Conservation (phyloP, 2,797 vertebrate genomes). For the Orestias chungarensis region DNA sequence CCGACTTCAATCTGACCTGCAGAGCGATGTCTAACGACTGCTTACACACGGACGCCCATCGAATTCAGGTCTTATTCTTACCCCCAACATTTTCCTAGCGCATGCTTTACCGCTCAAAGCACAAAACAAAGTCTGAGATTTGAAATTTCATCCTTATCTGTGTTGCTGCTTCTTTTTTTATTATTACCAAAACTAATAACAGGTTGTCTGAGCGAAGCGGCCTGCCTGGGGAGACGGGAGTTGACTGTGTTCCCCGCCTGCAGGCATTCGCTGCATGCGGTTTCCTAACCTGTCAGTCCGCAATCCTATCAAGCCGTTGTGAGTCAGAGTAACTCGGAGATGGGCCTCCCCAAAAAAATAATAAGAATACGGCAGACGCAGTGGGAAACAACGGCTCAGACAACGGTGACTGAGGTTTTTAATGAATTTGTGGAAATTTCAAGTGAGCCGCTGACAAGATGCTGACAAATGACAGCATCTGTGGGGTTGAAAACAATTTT, state of each 20-base stretch:
- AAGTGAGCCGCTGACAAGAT: neutral
- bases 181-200: slow-evolving; percentile 34
- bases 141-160: neutral
- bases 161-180: neutral
- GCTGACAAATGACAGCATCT: neutral
- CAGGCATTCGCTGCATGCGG: slow-evolving; percentile 61
- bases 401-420: slow-evolving; percentile 33
- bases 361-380: slow-evolving; percentile 24
- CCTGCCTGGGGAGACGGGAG: slow-evolving; percentile 58
- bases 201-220: slow-evolving; percentile 39
- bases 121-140: slow-evolving; percentile 8
- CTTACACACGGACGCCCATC: slow-evolving; percentile 59
- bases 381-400: slow-evolving; percentile 44
- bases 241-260: slow-evolving; percentile 59
- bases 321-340: slow-evolving; percentile 65
- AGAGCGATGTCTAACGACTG: slow-evolving; percentile 43
- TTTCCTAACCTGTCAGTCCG: slow-evolving; percentile 74
- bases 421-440: neutral
- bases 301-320: slow-evolving; percentile 68
- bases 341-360: slow-evolving; percentile 43
- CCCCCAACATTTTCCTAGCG: slow-evolving; percentile 6
- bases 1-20: slow-evolving; percentile 54
- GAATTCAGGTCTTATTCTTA: slow-evolving; percentile 54
- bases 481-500: neutral
- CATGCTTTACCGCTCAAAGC: slow-evolving; percentile 12